Evolutionary conservation across 2,797 vertebrate species (phyloP), one percentile per base, ranked within the genome.

Genomic region (Spinus olivaceus): DNA sequence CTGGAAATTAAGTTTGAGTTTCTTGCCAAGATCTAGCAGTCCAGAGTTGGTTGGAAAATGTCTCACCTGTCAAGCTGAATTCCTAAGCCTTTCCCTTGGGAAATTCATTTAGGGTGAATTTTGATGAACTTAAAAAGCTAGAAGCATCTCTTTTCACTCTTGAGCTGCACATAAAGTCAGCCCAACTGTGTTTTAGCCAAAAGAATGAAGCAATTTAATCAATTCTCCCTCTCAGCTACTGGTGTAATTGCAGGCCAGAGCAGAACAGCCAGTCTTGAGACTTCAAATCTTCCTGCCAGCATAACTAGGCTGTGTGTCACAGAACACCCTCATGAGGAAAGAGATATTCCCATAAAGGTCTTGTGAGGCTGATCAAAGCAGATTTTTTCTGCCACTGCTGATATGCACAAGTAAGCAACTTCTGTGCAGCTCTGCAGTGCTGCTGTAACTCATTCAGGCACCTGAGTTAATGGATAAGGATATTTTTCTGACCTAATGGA

Each of bases 361-460:
- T 77, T 53, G 28, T 3, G 23, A 69, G 63, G 81, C 81, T 82
- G 81, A 89, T 44, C 47, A 50, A 74, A 90, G 73, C 81, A 88
- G 54, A 56, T 82, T 84, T 93, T 93, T 88, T 66, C 64, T 86
- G 78, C 72, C 44, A 12, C 60, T 51, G 51, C 41, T 41, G 73
- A 46, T 63, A 46, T 12, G 64, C 71, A 69, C 50, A 90, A 9
- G 54, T 50, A 69, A 96, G 92, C 78, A 90, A 66, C 30, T 63
- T 81, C 44, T 54, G 49, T 64, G 50, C 42, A 64, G 65, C 46
- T 91, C 50, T 90, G 93, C 56, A 42, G 46, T 2, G 44, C 63
- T 4, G 2, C 0, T 72, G 24, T 56, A 90, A 67, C 57, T 93
- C 39, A 33, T 41, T 63, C 51, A 41, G 63, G 41, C 47, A 33